Evolutionary conservation across 2,888 invertebrate species (phyloP).

Genomic region (Synanthedon vespiformis): DNA sequence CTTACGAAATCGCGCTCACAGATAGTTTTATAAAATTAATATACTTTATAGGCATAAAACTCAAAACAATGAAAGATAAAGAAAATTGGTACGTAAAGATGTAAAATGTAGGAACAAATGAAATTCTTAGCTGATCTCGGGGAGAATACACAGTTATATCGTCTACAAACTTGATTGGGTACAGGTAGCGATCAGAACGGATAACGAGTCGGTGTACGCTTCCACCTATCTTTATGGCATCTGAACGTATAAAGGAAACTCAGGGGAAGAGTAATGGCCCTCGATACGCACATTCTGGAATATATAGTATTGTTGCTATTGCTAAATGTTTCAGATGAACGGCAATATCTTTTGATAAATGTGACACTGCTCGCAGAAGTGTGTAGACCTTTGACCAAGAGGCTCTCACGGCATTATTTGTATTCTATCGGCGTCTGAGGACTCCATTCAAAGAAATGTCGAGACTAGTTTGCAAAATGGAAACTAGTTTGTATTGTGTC

Average conservation of each 20-base stretch:
- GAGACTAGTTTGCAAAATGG: slow-evolving; percentile 2
- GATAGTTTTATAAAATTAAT: too few species aligned
- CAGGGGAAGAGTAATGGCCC: slow-evolving; percentile 50
- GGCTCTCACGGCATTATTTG: slow-evolving; percentile 26
- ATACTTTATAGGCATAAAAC: too few species aligned
- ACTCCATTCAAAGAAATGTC: slow-evolving; percentile 5
- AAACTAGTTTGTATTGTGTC: slow-evolving; percentile 1
- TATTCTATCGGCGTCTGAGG: slow-evolving; percentile 14
- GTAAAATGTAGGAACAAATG: neutral
- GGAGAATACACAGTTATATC: slow-evolving; percentile 23
- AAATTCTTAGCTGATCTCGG: neutral
- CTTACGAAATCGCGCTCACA: too few species aligned
- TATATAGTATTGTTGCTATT: slow-evolving; percentile 23
- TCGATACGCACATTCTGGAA: slow-evolving; percentile 55
- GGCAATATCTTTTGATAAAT: slow-evolving; percentile 43
- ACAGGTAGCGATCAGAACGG: slow-evolving; percentile 45
- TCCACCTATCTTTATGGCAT: slow-evolving; percentile 56
- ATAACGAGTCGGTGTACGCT: slow-evolving; percentile 38
- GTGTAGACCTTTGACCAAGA: slow-evolving; percentile 31
- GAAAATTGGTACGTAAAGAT: neutral
- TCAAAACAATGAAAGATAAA: neutral
- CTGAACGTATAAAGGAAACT: slow-evolving; percentile 58
- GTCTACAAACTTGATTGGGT: slow-evolving; percentile 36
- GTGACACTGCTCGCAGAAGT: slow-evolving; percentile 22
- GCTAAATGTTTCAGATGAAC: slow-evolving; percentile 20